These are phyloP conservation scores for Pseudomyrmex gracilis DNA, from an alignment of 1,140 invertebrate species.

Conservation along the genomic window DNA sequence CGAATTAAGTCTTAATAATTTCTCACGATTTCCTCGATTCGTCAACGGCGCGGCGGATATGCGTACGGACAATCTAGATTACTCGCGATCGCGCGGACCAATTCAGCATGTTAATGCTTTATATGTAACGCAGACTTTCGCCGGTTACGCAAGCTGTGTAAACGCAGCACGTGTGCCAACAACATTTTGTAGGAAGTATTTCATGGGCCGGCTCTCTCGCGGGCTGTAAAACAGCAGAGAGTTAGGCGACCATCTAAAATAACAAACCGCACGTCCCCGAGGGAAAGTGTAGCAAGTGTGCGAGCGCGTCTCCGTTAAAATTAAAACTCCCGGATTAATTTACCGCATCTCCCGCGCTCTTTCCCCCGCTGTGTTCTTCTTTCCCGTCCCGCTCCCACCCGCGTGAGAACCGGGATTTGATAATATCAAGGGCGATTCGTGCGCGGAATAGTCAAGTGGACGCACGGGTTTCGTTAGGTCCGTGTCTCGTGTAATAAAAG, in stretches of 20 bases:
- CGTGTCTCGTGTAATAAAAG: constrained; percentile 56
- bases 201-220: constrained; percentile 2
- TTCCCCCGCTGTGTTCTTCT: not conserved
- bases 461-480: constrained; percentile 48
- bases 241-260: constrained; percentile 55
- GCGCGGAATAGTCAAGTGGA: constrained; percentile 58
- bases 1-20: constrained; percentile 21
- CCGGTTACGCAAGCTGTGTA: constrained; percentile 41
- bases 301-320: constrained; percentile 54
- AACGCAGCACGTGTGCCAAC: constrained; percentile 43
- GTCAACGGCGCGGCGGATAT: not conserved
- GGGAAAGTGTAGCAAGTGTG: constrained; percentile 37
- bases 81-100: constrained; percentile 5
- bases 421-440: constrained; percentile 65
- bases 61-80: constrained; percentile 14
- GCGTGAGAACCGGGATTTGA: constrained; percentile 51
- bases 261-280: constrained; percentile 49
- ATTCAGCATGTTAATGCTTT: constrained; percentile 40
- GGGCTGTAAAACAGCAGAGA: constrained; percentile 33
- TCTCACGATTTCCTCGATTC: constrained; percentile 7
- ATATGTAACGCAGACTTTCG: constrained; percentile 28
- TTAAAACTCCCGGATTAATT: constrained; percentile 68
- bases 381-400: not conserved
- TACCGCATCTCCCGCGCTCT: constrained; percentile 22
- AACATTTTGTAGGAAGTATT: constrained; percentile 40